Evolutionary conservation across 2,888 invertebrate genomes (phyloP), one percentile per base, ranked within the genome.

Genomic region (Philhelius pedissequus): DNA sequence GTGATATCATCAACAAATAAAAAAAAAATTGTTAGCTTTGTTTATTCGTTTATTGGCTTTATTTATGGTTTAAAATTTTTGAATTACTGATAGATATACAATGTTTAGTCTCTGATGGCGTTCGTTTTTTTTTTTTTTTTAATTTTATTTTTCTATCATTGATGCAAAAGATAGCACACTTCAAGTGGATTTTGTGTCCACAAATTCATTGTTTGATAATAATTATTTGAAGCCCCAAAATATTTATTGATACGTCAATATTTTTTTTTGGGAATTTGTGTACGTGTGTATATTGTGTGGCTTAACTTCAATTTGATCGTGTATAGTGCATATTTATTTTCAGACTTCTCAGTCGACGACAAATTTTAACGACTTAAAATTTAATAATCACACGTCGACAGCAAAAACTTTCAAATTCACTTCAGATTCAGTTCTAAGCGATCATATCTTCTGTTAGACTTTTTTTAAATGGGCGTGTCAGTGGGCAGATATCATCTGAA

Each of bases 1-100:
- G 60, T 75, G 84, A 84, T 84, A 80, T 80, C 84, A 84, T 84
- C 80, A 62, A 75, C n/a, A n/a, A n/a, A n/a, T n/a, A 71, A 52
- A 58, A 75, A 54, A 45, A 22, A 27, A 52, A 69, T 76, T 80
- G 70, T 76, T 80, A 50, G 64, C 60, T 54, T 48, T 68, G 52
- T 80, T 80, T 80, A 84, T 84, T 66, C 45, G 52, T 80, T 84
- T 84, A 84, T 84, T 76, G 35, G 71, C 43, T 75, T 40, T 75
- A 68, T 84, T 84, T 84, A 80, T 84, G 84, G 70, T 48, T 75
- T 68, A 54, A 35, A 76, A 60, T 84, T 84, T n/a, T 76, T 64
- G 75, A 60, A 71, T 80, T 71, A 20, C 66, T 84, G 71, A 68
- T 76, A 76, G 84, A 76, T 76, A n/a, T n/a, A n/a, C n/a, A n/a